phyloP scores from a whole-genome alignment of 1,140 invertebrate genomes.

The Chrysomallon squamiferum region DNA sequence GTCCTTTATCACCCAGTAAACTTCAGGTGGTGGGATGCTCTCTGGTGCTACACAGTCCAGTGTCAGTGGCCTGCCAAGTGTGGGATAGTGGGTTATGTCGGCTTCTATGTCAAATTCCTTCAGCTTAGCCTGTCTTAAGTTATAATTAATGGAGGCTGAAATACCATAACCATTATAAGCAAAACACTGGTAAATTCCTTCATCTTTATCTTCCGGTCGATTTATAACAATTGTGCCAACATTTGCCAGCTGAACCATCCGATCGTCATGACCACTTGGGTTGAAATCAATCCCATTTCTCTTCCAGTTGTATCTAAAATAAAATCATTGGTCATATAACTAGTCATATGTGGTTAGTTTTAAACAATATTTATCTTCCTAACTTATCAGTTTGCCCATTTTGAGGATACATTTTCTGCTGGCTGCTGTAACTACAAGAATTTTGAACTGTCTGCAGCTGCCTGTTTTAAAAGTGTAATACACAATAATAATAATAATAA shows the following conservation, averaged over 20 bases:
- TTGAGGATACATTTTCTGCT: not conserved
- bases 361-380: not conserved
- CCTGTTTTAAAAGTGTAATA: not conserved
- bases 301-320: conserved; percentile 88
- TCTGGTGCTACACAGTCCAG: conserved; percentile 51
- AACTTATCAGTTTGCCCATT: not conserved
- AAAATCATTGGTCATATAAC: no score
- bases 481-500: not conserved
- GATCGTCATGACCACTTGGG: conserved; percentile 71
- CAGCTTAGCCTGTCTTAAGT: conserved; percentile 43
- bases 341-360: not conserved
- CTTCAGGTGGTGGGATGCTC: conserved; percentile 47
- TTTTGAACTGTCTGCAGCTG: not conserved
- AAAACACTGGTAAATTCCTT: conserved; percentile 95
- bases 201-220: conserved; percentile 86
- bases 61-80: conserved; percentile 32
- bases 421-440: not conserved
- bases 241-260: conserved; percentile 91
- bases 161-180: conserved; percentile 94
- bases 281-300: conserved; percentile 93
- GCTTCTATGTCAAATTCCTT: conserved; percentile 25
- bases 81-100: not conserved
- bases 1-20: conserved; percentile 50
- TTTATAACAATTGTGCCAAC: conserved; percentile 90
- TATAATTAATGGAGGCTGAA: conserved; percentile 38